Base-by-base conservation (phyloP, 2,888 invertebrate species). In the Watsonalla cultraria region DNA sequence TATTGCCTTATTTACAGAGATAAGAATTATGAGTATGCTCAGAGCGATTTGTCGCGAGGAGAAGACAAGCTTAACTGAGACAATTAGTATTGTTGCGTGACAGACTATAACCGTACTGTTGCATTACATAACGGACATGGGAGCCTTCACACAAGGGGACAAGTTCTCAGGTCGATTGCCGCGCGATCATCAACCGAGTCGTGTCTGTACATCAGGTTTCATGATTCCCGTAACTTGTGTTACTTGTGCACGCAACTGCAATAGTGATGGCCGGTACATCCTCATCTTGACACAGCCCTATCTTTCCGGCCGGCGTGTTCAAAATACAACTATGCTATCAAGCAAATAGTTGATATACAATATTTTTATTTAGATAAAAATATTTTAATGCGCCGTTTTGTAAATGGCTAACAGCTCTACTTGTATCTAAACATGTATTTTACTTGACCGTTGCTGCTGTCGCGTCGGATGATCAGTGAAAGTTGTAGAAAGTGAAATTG, bases 81-180 rank as follows among this genome's bases (percentile, higher is more conserved):
- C 79, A 78, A 80, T 82, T 84, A 80, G 80, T 77, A 76, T 85
- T 83, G 82, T 85, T 82, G 80, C 84, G 81, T 84, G 82, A 73
- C 80, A 78, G 70, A 66, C 61, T 78, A 72, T 82, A 87, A 86
- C 86, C 81, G 87, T 84, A 83, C 76, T 66, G 76, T 78, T 69
- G 70, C 71, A 73, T 86, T 84, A 79, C 74, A 82, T 84, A 84
- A 85, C 77, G 73, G 70, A 80, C 81, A 85, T 86, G 86, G 77
- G 86, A 85, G 80, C 69, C 69, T 78, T 77, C 76, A 73, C 80
- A 80, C 75, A 74, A 73, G 78, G 71, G 73, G 69, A 74, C 72
- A 68, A 71, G 84, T 84, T 86, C 85, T 77, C 85, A 83, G 72
- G 74, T 71, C 56, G 62, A 70, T 68, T 66, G 72, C 65, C 65